Conservation (phyloP, 2,113 vertebrate genomes). For the Poicephalus gulielmi region DNA sequence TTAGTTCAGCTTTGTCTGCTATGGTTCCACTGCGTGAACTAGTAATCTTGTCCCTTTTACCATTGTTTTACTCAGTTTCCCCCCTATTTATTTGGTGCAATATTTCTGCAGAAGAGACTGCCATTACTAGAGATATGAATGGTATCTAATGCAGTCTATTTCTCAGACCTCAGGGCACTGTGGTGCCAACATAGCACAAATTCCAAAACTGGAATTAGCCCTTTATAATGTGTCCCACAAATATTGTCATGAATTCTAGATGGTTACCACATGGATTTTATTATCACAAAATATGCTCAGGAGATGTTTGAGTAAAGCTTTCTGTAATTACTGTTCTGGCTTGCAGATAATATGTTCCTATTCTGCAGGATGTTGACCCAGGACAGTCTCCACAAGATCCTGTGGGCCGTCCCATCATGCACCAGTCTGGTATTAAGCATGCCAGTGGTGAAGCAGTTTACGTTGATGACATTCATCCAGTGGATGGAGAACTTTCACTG, state of each 20-base stretch:
- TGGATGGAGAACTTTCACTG: constrained; percentile 81
- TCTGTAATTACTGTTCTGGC: background rate
- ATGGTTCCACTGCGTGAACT: background rate
- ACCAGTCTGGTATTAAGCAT: constrained; percentile 82
- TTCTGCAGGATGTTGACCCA: constrained; percentile 75
- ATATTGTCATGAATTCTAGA: background rate
- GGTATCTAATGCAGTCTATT: background rate
- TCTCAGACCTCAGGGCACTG: background rate
- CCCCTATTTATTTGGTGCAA: background rate
- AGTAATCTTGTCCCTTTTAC: background rate
- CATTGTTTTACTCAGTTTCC: background rate
- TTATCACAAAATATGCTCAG: background rate
- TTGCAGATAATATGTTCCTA: background rate
- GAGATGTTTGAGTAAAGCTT: background rate
- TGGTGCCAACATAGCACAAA: background rate
- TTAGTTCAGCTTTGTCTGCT: background rate
- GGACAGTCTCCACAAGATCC: constrained; percentile 70
- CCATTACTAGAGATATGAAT: background rate
- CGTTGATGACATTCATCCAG: constrained; percentile 78
- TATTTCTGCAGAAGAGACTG: background rate
- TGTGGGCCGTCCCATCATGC: constrained; percentile 81
- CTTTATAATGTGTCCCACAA: background rate
- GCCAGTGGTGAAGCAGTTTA: constrained; percentile 85
- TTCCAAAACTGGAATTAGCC: background rate
- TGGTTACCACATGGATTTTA: background rate